A percentile compares a stretch with the other conserved stretches of the same genome.
Conservation (phyloP, 2,797 vertebrate species). For the Neosalanx taihuensis region DNA sequence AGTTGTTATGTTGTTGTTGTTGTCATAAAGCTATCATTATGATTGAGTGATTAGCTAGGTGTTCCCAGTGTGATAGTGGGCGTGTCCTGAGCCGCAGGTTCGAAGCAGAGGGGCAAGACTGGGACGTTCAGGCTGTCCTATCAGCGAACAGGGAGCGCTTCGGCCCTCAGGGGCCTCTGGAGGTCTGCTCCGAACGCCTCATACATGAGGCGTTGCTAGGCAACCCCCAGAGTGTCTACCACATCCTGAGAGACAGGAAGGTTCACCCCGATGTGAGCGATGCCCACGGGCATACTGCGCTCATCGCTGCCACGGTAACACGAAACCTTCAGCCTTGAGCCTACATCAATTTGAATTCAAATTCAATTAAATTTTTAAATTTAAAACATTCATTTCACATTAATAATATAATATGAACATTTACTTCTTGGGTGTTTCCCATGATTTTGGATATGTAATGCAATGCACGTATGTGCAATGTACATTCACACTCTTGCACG, state of each 20-base stretch:
- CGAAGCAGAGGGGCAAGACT: slow-evolving; percentile 47
- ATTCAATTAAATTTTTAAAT: not conserved
- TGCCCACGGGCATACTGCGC: slow-evolving; percentile 71
- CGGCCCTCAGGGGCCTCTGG: slow-evolving; percentile 72
- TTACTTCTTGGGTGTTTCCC: not conserved
- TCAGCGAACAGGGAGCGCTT: slow-evolving; percentile 65
- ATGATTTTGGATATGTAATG: not conserved
- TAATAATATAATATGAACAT: not conserved
- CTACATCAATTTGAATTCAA: not conserved
- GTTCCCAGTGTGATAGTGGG: not conserved
- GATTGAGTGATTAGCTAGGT: not conserved
- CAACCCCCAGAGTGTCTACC: slow-evolving; percentile 54
- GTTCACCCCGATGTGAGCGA: slow-evolving; percentile 79
- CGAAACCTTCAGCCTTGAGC: not conserved
- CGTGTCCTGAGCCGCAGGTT: slow-evolving; percentile 43
- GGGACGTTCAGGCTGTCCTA: slow-evolving; percentile 72
- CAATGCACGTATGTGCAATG: not conserved
- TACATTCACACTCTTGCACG: not conserved
- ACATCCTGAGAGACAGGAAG: slow-evolving; percentile 60
- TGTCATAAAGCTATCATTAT: not conserved
- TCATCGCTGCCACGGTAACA: slow-evolving; percentile 81
- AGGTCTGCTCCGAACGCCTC: slow-evolving; percentile 69
- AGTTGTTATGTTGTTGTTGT: not conserved
- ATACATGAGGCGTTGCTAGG: slow-evolving; percentile 73
- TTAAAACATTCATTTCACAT: not conserved